phyloP scores from a whole-genome alignment of 2,113 vertebrate genomes.

The Anoplopoma fimbria region DNA sequence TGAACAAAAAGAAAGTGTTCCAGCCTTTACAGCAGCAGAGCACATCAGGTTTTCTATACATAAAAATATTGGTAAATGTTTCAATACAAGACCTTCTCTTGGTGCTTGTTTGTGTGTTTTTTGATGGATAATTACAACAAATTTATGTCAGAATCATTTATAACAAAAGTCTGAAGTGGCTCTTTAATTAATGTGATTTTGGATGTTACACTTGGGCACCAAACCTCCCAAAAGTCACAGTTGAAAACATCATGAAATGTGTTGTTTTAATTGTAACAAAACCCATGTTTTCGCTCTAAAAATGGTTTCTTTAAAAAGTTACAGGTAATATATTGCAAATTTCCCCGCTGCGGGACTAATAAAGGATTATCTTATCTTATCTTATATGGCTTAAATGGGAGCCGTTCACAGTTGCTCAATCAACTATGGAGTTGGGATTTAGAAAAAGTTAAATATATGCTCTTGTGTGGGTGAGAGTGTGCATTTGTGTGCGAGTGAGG shows the following conservation, averaged over 20 bases:
- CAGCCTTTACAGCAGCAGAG: constrained; percentile 11
- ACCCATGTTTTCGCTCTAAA: neutral
- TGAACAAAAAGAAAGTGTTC: neutral
- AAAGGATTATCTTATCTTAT: too few species aligned
- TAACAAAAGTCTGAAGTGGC: neutral
- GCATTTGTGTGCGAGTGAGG: constrained; percentile 3
- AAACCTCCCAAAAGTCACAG: neutral
- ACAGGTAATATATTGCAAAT: neutral
- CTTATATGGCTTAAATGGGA: neutral
- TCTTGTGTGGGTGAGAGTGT: constrained; percentile 12
- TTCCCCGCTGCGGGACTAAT: too few species aligned
- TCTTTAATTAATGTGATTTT: neutral
- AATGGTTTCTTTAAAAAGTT: neutral
- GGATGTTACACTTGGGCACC: neutral
- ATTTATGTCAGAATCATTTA: neutral
- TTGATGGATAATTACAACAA: neutral
- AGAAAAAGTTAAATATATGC: constrained; percentile 47
- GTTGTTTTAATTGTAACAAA: neutral
- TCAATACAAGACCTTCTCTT: neutral
- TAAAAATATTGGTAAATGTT: neutral
- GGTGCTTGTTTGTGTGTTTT: neutral
- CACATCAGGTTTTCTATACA: neutral
- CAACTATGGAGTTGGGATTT: constrained; percentile 6
- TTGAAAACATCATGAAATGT: neutral
- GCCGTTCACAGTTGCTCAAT: neutral